Conservation (phyloP, 2,888 invertebrate genomes). For the Abscondita cerata region DNA sequence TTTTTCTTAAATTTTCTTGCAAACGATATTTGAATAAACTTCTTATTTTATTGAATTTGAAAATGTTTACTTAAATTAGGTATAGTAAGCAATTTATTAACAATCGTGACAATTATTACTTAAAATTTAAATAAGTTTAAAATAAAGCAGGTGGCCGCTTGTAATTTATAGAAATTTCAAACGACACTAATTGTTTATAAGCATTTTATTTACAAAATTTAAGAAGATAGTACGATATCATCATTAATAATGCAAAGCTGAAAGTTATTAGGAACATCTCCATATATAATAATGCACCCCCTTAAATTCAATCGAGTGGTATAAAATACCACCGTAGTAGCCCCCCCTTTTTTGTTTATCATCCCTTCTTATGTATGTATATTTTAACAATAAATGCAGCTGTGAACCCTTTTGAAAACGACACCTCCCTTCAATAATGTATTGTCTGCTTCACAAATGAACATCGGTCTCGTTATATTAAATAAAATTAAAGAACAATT, state of each 20-base stretch:
- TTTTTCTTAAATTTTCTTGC: too few species aligned
- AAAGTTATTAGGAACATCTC: constrained; percentile 26
- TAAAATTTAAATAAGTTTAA: constrained; percentile 14
- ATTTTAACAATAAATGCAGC: constrained; percentile 38
- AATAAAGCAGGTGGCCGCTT: constrained; percentile 13
- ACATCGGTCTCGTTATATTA: not conserved
- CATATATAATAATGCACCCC: constrained; percentile 41
- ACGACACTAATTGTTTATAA: not conserved
- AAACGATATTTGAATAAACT: too few species aligned
- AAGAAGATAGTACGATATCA: constrained; percentile 7
- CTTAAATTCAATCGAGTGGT: constrained; percentile 42
- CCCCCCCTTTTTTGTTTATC: constrained; percentile 40
- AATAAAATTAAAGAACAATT: constrained; percentile 2
- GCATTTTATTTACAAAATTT: constrained; percentile 6
- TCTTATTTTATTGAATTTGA: too few species aligned
- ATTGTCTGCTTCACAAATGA: constrained; percentile 7
- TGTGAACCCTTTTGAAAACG: constrained; percentile 28
- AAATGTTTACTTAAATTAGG: too few species aligned
- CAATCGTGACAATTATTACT: constrained; percentile 15
- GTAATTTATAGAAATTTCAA: constrained; percentile 17
- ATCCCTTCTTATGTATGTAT: constrained; percentile 42
- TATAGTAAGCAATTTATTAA: not conserved
- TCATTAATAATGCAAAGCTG: not conserved
- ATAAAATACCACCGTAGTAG: constrained; percentile 43
- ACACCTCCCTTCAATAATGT: constrained; percentile 20